Conservation (phyloP, 2,797 vertebrate genomes). For the Heteromormyrus szaboi region DNA sequence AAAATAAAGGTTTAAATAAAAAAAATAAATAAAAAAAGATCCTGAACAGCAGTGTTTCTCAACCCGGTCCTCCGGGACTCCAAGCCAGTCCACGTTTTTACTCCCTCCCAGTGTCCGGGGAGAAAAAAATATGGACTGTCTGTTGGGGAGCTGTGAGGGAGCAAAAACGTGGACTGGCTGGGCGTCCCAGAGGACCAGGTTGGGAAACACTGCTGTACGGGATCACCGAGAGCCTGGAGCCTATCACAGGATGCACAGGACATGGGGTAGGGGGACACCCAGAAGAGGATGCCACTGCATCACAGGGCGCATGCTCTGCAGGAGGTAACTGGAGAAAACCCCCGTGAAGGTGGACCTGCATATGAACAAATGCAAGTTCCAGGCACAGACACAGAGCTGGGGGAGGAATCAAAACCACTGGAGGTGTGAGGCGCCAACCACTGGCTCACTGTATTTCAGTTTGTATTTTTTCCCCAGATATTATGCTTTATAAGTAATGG, state of each 20-base stretch:
- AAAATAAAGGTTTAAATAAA: too few species aligned
- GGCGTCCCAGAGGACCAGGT: background rate
- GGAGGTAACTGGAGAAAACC: background rate
- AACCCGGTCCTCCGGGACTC: background rate
- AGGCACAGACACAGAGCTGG: background rate
- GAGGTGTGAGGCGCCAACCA: background rate
- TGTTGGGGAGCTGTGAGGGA: background rate
- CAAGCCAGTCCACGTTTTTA: background rate
- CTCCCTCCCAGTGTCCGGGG: background rate
- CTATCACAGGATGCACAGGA: background rate
- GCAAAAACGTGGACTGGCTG: background rate
- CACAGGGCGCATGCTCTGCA: background rate
- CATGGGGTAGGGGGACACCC: background rate
- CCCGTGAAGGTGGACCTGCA: background rate
- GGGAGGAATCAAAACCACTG: background rate
- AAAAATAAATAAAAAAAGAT: too few species aligned
- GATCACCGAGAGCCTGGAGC: background rate
- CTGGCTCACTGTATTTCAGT: background rate
- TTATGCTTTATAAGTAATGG: background rate
- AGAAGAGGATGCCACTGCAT: background rate
- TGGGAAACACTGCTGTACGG: background rate
- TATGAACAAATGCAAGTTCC: background rate
- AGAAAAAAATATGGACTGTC: background rate
- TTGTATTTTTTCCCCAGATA: background rate
- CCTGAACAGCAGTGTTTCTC: background rate